Conservation (phyloP, 1,140 invertebrate species). For the Antheraea pernyi region DNA sequence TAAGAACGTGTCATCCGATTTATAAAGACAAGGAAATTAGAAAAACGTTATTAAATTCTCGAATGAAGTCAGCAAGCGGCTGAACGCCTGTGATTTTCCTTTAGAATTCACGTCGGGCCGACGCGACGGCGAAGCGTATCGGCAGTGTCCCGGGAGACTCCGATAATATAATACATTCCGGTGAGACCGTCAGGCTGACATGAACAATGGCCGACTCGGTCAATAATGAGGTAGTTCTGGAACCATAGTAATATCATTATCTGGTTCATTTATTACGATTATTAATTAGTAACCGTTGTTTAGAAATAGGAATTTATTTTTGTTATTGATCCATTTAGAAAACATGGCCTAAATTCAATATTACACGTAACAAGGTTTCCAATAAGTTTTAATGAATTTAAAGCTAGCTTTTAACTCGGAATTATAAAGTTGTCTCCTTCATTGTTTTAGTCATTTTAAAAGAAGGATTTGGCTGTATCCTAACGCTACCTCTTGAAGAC, state of each 20-base stretch:
- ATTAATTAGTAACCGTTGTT: neutral
- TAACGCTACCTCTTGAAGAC: too few relatives aligned
- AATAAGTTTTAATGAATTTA: too few relatives aligned
- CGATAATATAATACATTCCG: slow-evolving; percentile 25
- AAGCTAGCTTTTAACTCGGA: too few relatives aligned
- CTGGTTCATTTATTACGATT: neutral
- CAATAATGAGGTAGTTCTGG: slow-evolving; percentile 17
- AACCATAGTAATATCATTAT: slow-evolving; percentile 22
- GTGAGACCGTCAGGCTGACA: slow-evolving; percentile 11
- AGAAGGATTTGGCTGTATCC: too few relatives aligned
- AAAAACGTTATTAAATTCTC: slow-evolving; percentile 7
- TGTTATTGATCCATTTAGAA: too few relatives aligned
- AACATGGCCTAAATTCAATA: too few relatives aligned
- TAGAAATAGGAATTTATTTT: neutral
- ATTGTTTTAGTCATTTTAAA: too few relatives aligned
- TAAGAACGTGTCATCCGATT: neutral
- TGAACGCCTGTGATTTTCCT: slow-evolving; percentile 21
- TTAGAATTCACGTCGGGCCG: slow-evolving; percentile 26
- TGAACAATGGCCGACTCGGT: slow-evolving; percentile 20
- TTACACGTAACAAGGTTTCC: neutral
- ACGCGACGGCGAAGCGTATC: slow-evolving; percentile 23
- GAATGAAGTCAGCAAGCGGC: neutral
- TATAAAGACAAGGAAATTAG: neutral
- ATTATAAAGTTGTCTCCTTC: too few relatives aligned
- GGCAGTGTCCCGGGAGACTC: slow-evolving; percentile 18